These are phyloP conservation scores for Discoglossus pictus DNA, from an alignment of 2,797 vertebrate species.

Conservation along the genomic window DNA sequence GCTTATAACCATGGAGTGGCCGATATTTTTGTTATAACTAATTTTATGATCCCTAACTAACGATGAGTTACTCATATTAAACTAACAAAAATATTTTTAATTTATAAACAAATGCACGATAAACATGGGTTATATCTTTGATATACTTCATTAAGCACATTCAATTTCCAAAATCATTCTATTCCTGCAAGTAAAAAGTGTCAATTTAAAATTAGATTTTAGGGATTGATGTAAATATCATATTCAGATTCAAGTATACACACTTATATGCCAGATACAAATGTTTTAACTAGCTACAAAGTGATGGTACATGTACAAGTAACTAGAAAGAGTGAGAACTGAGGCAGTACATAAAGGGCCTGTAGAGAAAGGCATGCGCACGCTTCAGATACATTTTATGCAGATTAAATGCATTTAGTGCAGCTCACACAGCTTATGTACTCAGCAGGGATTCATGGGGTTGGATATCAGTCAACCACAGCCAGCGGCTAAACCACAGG, in stretches of 20 bases:
- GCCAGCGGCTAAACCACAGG: conserved; percentile 71
- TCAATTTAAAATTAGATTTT: no score
- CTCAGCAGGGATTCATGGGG: conserved; percentile 75
- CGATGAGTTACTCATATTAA: no score
- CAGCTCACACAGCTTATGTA: conserved; percentile 73
- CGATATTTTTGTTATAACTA: no score
- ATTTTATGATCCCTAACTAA: no score
- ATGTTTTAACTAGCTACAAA: background rate
- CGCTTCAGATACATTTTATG: conserved; percentile 78
- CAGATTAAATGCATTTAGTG: conserved; percentile 78
- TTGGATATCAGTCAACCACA: conserved; percentile 78
- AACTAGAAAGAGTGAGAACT: conserved; percentile 29
- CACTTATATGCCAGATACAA: no score
- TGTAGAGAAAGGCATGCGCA: conserved; percentile 70
- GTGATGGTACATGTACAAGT: background rate
- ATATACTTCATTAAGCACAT: background rate
- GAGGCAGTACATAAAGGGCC: conserved; percentile 60
- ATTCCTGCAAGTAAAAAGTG: background rate
- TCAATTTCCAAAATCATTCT: conserved; percentile 3
- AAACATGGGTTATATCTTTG: no score
- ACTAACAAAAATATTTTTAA: no score
- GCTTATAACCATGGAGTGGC: no score
- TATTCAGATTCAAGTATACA: no score
- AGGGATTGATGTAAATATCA: no score
- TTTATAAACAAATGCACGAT: no score